These are phyloP conservation scores for Syritta pipiens DNA, from an alignment of 2,888 invertebrate species.

Conservation along the genomic window DNA sequence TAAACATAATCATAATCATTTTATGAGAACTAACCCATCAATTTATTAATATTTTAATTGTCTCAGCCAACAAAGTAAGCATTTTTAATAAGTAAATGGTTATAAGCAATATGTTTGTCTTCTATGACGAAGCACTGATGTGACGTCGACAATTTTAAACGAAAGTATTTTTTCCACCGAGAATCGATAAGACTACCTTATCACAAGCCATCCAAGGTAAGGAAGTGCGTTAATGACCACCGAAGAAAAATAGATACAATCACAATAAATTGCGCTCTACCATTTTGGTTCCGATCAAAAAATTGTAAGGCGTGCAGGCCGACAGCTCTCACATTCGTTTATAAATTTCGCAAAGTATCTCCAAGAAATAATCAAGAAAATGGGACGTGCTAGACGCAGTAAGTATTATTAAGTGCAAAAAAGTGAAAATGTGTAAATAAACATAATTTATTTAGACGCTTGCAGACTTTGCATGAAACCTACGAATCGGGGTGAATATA, in stretches of 20 bases:
- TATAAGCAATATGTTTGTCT: no score
- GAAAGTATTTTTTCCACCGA: no score
- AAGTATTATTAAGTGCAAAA: conserved; percentile 9
- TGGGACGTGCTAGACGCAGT: conserved; percentile 40
- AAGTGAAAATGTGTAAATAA: neutral
- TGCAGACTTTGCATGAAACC: conserved; percentile 47
- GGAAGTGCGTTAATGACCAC: conserved; percentile 15
- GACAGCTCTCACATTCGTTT: neutral
- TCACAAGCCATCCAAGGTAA: conserved; percentile 28
- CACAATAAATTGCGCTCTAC: conserved; percentile 44
- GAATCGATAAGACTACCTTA: conserved; percentile 26
- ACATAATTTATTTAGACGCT: neutral
- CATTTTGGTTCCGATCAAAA: conserved; percentile 54
- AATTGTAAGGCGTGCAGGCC: conserved; percentile 17
- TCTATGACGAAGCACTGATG: no score
- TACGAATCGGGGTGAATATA: conserved; percentile 1
- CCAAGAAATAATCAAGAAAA: neutral
- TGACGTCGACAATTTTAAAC: no score
- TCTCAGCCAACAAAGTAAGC: no score
- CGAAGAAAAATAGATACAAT: neutral
- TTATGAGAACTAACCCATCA: no score
- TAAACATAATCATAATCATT: no score
- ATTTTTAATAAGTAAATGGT: no score
- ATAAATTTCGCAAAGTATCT: neutral
- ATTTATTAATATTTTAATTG: no score